Evolutionary conservation across 2,888 invertebrate genomes (phyloP), one percentile per base, ranked within the genome.

Genomic region (Ariolimax columbianus): DNA sequence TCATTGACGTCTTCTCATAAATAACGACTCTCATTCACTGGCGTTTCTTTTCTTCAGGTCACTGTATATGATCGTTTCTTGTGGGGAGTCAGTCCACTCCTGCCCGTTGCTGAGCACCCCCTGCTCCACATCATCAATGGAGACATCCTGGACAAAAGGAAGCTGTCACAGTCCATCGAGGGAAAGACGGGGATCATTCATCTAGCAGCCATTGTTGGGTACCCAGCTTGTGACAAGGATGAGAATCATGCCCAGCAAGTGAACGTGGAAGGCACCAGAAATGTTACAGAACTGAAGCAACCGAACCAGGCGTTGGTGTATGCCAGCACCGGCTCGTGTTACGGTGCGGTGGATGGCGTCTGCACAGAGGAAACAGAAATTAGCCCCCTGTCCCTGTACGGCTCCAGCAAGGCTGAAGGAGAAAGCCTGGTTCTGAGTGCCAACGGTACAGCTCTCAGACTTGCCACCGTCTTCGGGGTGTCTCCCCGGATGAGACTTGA

Each of bases 121-220:
- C 83, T 88, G 33, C 75, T 92, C 14, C 89, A 90, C 36, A 88
- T 91, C 55, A 85, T 90, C 2, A 88, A 89, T 14, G 94, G 92
- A 9, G 93, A 94, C 85, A 90, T 94, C 51, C 81, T 91, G 9
- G 91, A 93, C 84, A 88, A 88, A 73, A 88, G 87, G 30, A 80
- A 87, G 17, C 87, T 94, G 72, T 89, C 87, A 1, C 47, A 88
- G 47, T 92, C 88, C 1, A 86, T 94, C 87, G 83, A 84, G 0
- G 90, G 89, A 11, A 90, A 91, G 78, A 90, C 90, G 30, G 91
- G 89, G 11, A 91, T 94, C 33, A 90, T 94, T 70, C 94, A 94
- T 86, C 87, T 94, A 83, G 94, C 94, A 1, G 94, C 94, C 43
- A 91, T 94, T 63, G 94, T 94, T 9, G 94, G 94, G 14, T 94